Evolutionary conservation across 1,140 invertebrate genomes (phyloP), one percentile per base, ranked within the genome.

Genomic region (Cataglyphis hispanica): DNA sequence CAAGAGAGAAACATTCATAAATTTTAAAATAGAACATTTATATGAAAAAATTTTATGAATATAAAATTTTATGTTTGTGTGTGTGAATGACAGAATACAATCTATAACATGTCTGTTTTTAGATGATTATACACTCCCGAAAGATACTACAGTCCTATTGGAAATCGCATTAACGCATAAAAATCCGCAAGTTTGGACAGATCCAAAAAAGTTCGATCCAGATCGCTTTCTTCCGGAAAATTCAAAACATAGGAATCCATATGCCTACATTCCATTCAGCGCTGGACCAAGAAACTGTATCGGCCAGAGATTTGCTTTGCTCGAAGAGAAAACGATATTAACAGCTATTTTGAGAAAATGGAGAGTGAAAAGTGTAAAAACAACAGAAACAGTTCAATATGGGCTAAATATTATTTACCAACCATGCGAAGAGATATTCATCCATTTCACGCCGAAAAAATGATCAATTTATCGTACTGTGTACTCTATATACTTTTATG

Each of bases 201-300:
- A 98, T 90, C 98, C 98, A 0, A 94, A 97, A 46, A 95, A 93
- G 2, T 98, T 98, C 89, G 95, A 89, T 98, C 90, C 90, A 1
- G 89, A 91, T 64, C 76, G 90, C 37, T 91, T 98, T 93, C 92
- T 96, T 13, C 95, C 96, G 0, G 96, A 96, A 86, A 96, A 96
- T 50, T 77, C 89, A 2, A 64, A 87, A 13, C 84, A 87, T n/a
- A 93, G 96, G 63, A 96, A 96, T 91, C 95, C 95, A 2, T 97
- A 95, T 87, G 93, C 95, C 3, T 97, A 96, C 92, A 93, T 98
- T 53, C 96, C 92, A n/a, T 93, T 93, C 63, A 92, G 90, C 40
- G 91, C 90, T 19, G 92, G 92, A 63, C 89, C 91, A 5, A 84
- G 91, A 67, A 91, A 92, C 61, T 91, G 90, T 60, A 85, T 90